Conservation (phyloP, 2,888 invertebrate genomes). For the Tenthredo livida region DNA sequence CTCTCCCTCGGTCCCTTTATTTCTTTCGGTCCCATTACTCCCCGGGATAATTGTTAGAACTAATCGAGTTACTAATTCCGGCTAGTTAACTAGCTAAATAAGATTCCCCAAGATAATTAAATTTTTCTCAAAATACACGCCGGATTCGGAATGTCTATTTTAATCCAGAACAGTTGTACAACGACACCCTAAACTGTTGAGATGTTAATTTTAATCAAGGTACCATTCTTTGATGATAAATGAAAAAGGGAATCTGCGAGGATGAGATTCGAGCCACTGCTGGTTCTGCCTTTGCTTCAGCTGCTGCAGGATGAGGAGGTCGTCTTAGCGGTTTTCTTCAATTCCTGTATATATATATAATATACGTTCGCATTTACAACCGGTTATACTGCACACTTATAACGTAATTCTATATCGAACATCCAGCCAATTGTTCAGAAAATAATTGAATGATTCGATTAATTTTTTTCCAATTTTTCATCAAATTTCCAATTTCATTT, state of each 20-base stretch:
- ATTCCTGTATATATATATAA: too few relatives aligned
- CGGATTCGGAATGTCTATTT: neutral
- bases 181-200: neutral
- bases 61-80: neutral
- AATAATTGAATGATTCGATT: neutral
- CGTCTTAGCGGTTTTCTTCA: slow-evolving; percentile 34
- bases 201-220: neutral
- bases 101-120: neutral
- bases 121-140: neutral
- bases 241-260: neutral
- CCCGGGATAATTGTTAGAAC: neutral
- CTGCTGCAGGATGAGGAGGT: slow-evolving; percentile 12
- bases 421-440: neutral
- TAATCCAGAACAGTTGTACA: too few relatives aligned
- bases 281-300: neutral
- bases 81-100: neutral
- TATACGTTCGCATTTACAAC: slow-evolving; percentile 13
- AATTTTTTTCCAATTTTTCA: too few relatives aligned
- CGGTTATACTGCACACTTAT: slow-evolving; percentile 3
- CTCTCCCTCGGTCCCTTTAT: neutral
- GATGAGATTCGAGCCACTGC: neutral
- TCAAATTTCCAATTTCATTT: neutral
- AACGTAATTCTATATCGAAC: neutral
- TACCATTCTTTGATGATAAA: neutral
- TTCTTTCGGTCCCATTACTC: neutral